A percentile compares a stretch with the other conserved stretches of the same genome.
Evolutionary conservation across 2,113 vertebrate genomes (phyloP).

Genomic region (Centropristis striata): DNA sequence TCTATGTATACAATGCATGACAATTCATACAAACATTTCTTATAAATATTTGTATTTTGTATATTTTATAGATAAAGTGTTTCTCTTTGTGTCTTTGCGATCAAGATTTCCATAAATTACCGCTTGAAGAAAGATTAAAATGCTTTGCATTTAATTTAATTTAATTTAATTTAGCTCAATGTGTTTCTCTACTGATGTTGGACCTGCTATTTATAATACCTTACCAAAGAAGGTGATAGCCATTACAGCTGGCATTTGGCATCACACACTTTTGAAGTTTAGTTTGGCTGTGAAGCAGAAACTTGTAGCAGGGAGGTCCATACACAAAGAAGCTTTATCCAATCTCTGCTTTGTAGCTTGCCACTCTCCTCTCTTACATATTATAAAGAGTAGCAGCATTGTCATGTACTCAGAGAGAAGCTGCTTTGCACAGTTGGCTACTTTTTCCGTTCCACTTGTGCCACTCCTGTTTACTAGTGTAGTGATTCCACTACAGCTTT

Average conservation of each 20-base stretch:
- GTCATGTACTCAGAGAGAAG: constrained; percentile 6
- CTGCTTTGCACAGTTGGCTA: not conserved
- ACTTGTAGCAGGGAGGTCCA: not conserved
- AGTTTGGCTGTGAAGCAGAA: not conserved
- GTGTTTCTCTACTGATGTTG: not conserved
- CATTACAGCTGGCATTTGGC: not conserved
- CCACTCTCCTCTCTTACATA: constrained; percentile 3
- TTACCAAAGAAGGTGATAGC: not conserved
- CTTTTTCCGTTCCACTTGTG: constrained; percentile 22
- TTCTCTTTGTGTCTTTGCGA: not conserved
- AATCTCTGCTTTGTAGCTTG: constrained; percentile 4
- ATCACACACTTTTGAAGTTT: not conserved
- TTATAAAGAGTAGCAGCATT: constrained; percentile 23
- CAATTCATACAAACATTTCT: not conserved
- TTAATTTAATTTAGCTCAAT: not conserved
- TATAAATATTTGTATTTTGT: not conserved
- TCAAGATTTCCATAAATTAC: not conserved
- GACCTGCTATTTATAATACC: not conserved
- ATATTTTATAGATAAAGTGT: not conserved
- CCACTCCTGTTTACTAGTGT: not conserved
- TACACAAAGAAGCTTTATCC: constrained; percentile 21
- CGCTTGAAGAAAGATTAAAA: not conserved
- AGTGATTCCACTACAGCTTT: not conserved
- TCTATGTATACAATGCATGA: too few species aligned
- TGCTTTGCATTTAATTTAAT: not conserved